Evolutionary conservation across 2,797 vertebrate genomes (phyloP).

Genomic region (Coluber constrictor): DNA sequence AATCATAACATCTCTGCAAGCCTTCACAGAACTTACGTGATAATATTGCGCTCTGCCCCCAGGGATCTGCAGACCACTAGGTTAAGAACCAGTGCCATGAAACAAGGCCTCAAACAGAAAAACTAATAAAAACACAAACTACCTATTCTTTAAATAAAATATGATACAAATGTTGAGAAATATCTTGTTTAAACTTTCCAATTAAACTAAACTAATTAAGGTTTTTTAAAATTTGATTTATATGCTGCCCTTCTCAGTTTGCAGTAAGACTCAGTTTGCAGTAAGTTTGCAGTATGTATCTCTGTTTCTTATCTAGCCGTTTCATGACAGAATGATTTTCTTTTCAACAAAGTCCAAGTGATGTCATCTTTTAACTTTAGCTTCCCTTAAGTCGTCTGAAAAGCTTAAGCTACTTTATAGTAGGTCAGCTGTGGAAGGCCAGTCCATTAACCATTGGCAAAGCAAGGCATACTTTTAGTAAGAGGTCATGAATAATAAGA

Average conservation of each 20-base stretch:
- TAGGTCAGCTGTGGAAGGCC: not conserved
- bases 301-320: not conserved
- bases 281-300: not conserved
- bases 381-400: not conserved
- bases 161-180: not conserved
- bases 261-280: too few relatives aligned
- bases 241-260: too few relatives aligned
- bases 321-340: not conserved
- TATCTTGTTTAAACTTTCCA: not conserved
- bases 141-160: not conserved
- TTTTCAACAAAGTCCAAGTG: not conserved
- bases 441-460: not conserved
- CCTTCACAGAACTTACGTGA: not conserved
- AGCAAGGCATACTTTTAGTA: not conserved
- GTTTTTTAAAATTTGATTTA: too few relatives aligned
- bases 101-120: not conserved
- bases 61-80: not conserved
- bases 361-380: not conserved
- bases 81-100: not conserved
- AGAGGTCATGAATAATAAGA: not conserved
- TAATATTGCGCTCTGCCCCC: too few relatives aligned
- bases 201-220: not conserved
- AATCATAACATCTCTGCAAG: not conserved
- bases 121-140: not conserved
- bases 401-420: not conserved